Evolutionary conservation across 1,140 invertebrate genomes (phyloP).

Genomic region (Drosophila saltans): DNA sequence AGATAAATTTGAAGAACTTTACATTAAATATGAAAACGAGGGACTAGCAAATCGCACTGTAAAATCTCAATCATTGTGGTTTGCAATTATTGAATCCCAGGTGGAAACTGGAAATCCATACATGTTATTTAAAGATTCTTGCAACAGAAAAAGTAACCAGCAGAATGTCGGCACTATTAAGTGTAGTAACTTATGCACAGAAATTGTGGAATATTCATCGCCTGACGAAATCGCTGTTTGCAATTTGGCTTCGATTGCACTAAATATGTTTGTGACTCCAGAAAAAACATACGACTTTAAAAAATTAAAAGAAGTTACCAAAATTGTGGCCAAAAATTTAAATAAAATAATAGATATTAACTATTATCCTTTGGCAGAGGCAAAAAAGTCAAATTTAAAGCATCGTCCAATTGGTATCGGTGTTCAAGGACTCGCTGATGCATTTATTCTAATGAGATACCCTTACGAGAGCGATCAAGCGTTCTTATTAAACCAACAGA

Average conservation of each 20-base stretch:
- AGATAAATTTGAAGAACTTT: constrained; percentile 96
- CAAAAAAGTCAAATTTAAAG: constrained; percentile 93
- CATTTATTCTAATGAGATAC: constrained; percentile 96
- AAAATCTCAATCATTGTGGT: constrained; percentile 95
- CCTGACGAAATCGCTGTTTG: constrained; percentile 98
- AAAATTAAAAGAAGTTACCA: constrained; percentile 94
- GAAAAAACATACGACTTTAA: constrained; percentile 93
- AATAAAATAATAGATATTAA: constrained; percentile 99
- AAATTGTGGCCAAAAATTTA: constrained; percentile 95
- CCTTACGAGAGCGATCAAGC: constrained; percentile 96
- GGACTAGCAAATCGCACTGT: constrained; percentile 90
- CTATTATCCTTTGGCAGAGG: constrained; percentile 97
- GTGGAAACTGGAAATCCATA: constrained; percentile 99
- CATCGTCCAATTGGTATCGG: constrained; percentile 99
- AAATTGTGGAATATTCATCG: constrained; percentile 97
- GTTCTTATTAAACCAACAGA: constrained; percentile 94
- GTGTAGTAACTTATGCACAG: constrained; percentile 98
- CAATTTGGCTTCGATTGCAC: constrained; percentile 98
- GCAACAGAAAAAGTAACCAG: constrained; percentile 99
- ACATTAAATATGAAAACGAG: constrained; percentile 94
- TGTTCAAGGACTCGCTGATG: constrained; percentile 98
- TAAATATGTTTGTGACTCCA: constrained; percentile 97
- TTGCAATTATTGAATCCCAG: constrained; percentile 96
- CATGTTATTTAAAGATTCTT: constrained; percentile 99
- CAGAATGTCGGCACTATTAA: constrained; percentile 99